These are phyloP conservation scores for Caretta caretta DNA, from an alignment of 2,113 vertebrate species.

Conservation along the genomic window DNA sequence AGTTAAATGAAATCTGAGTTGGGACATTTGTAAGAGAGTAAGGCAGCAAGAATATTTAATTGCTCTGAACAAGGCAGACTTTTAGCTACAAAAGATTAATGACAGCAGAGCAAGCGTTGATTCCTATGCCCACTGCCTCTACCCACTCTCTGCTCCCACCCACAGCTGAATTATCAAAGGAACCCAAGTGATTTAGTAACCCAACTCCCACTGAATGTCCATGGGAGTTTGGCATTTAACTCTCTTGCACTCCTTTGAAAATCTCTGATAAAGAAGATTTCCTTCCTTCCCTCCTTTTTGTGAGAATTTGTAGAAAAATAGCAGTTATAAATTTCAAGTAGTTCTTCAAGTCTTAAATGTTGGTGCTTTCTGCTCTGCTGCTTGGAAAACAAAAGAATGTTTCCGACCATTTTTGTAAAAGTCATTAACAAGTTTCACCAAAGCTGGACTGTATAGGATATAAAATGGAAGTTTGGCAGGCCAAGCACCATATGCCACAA, in stretches of 20 bases:
- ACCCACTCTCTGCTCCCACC: not conserved
- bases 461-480: accelerated
- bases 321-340: not conserved
- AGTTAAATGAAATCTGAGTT: not conserved
- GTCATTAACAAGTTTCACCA: accelerated
- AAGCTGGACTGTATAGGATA: not conserved
- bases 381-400: not conserved
- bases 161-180: not conserved
- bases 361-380: not conserved
- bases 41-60: not conserved
- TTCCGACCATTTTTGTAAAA: not conserved
- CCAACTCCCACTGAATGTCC: not conserved
- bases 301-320: not conserved
- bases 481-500: accelerated
- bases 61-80: not conserved
- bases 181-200: not conserved
- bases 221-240: not conserved
- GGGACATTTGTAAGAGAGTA: not conserved
- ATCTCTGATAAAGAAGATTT: not conserved
- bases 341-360: not conserved
- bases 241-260: not conserved
- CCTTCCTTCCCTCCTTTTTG: not conserved
- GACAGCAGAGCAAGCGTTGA: not conserved
- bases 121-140: not conserved
- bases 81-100: not conserved